Percentiles rank a stretch among this genome's conserved stretches.
Conservation (phyloP, 1,140 invertebrate species). For the Zophobas atratus region DNA sequence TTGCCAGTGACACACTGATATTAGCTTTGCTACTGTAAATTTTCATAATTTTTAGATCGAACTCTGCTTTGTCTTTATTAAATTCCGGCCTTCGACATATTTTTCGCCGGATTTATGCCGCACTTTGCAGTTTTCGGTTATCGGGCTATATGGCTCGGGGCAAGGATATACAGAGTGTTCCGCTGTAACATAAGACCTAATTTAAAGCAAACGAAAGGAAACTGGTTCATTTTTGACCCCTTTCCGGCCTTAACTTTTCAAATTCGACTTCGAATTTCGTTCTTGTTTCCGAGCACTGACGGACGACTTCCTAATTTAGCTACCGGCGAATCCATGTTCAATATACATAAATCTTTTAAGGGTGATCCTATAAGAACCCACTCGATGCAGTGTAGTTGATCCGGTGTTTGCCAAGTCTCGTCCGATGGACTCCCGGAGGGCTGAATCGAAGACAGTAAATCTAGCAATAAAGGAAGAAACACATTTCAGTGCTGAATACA, state of each 20-base stretch:
- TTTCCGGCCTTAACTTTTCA: too few relatives aligned
- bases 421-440: slow-evolving; percentile 51
- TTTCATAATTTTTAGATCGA: slow-evolving; percentile 15
- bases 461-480: slow-evolving; percentile 55
- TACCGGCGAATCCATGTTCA: neutral
- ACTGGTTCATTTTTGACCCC: too few relatives aligned
- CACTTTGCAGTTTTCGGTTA: too few relatives aligned
- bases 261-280: too few relatives aligned
- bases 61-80: slow-evolving; percentile 1
- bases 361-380: slow-evolving; percentile 48
- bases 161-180: too few relatives aligned
- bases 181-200: too few relatives aligned
- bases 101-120: too few relatives aligned
- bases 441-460: slow-evolving; percentile 56
- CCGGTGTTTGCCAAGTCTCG: slow-evolving; percentile 51
- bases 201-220: too few relatives aligned
- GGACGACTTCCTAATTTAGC: too few relatives aligned
- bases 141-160: too few relatives aligned
- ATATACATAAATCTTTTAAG: slow-evolving; percentile 28
- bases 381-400: slow-evolving; percentile 50
- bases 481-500: slow-evolving; percentile 53
- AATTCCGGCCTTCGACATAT: neutral
- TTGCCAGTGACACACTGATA: slow-evolving; percentile 33
- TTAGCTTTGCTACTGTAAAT: slow-evolving; percentile 25
- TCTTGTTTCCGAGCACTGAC: too few relatives aligned